Evolutionary conservation across 1,140 invertebrate species (phyloP), one percentile per base, ranked within the genome.

Genomic region (Drosophila littoralis): DNA sequence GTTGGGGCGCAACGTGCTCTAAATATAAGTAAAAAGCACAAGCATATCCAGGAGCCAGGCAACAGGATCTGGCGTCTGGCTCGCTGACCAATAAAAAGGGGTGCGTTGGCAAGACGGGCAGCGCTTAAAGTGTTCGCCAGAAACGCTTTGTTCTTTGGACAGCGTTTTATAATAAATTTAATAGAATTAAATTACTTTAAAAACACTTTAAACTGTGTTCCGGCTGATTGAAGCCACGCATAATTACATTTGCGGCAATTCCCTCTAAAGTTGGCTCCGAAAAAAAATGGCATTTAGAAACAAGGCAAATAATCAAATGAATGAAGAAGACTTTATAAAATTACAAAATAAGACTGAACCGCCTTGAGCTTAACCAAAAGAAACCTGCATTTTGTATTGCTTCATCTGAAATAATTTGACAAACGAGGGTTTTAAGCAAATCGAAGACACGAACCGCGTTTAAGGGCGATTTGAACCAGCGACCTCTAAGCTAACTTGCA

Each of bases 21-120:
- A 88, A 79, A 85, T 77, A 81, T 75, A 75, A 40, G 22, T 28
- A 28, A 28, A 28, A 28, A 55, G 65, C 42, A 15, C 45, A 28
- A 48, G 42, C 32, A 54, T 40, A 45, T 50, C n/a, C 15, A 9
- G 46, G 46, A 43, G 32, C 51, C n/a, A 45, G 22, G 35, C 15
- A 22, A 10, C 13, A 33, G 63, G 15, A 38, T 46, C 48, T 63
- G 57, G 48, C 15, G 67, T 67, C 46, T 67, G 69, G 35, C 28
- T 52, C 17, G 64, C 48, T 73, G 70, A 73, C 70, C 70, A 73
- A 42, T 48, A 51, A 43, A 48, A 13, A 28, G n/a, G 36, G 36
- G 40, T 28, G 22, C 22, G 22, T 28, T 28, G 22, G 4, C 22
- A 28, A 28, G 22, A 28, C 35, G 12, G 33, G n/a, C 7, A 17